phyloP scores from a whole-genome alignment of 2,888 invertebrate genomes.

The Nezara viridula region DNA sequence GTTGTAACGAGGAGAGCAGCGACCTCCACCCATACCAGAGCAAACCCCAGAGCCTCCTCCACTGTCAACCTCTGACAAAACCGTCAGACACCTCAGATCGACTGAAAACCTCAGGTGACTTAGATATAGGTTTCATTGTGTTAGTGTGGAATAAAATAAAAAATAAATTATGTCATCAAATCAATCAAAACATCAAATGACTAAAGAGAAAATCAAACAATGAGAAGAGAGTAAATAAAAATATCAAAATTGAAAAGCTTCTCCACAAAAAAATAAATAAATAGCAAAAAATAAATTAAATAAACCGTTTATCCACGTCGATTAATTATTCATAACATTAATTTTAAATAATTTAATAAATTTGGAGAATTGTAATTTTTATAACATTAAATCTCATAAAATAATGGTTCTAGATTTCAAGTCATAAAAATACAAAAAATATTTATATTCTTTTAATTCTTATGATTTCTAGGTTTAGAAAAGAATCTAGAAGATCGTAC shows the following conservation, averaged over 20 bases:
- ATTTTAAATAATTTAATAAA: too few species aligned
- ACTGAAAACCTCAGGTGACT: constrained; percentile 53
- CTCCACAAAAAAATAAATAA: not conserved
- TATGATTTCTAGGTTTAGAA: too few species aligned
- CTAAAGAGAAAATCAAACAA: not conserved
- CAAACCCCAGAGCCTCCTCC: constrained; percentile 43
- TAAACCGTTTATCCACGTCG: too few species aligned
- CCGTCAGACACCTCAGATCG: constrained; percentile 57
- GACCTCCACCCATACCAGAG: constrained; percentile 31
- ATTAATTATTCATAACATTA: too few species aligned
- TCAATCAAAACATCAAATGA: not conserved
- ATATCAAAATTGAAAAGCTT: not conserved
- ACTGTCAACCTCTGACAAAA: constrained; percentile 52
- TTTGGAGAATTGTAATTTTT: too few species aligned
- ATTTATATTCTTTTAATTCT: too few species aligned
- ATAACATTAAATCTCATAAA: too few species aligned
- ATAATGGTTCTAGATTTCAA: too few species aligned
- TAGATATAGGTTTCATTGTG: not conserved
- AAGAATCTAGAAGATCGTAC: too few species aligned
- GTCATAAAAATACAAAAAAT: too few species aligned
- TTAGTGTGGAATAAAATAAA: constrained; percentile 2
- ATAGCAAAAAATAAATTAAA: too few species aligned
- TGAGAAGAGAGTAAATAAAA: too few species aligned
- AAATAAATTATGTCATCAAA: not conserved
- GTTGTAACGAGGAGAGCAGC: constrained; percentile 47